Evolutionary conservation across 2,888 invertebrate species (phyloP), one percentile per base, ranked within the genome.

Genomic region (Metacarcinus magister): DNA sequence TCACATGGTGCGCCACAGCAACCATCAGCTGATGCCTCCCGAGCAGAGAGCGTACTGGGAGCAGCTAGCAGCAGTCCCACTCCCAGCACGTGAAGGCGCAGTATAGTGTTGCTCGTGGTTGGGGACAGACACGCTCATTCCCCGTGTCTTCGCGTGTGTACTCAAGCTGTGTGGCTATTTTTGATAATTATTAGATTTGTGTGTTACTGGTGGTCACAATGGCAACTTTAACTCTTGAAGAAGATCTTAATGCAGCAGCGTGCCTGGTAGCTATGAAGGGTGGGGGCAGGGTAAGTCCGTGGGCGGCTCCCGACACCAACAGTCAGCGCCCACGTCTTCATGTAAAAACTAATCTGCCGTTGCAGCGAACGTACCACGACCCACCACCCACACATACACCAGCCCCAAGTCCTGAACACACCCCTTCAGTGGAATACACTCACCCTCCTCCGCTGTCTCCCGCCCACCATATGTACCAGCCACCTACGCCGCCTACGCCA

Each of bases 191-290:
- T 19, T 94, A 46, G 48, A 94, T 93, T 92, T 54, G 32, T 44
- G n/a, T 32, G 48, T 82, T 93, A 44, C 48, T 54, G 46, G 91
- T 93, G 94, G 94, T 46, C 82, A 94, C 92, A n/a, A 94, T 94
- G 94, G 96, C 96, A 28, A 96, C 82, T 75, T 54, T 94, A 75
- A 94, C 96, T 23, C 92, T 96, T 28, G 96, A 96, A 39, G 96
- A 96, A 46, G 96, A 96, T 44, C 67, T 96, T 32, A 95, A 95
- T 92, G 96, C 96, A 44, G 96, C 96, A 13, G 96, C 94, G n/a
- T 96, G 96, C 44, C 44, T 96, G 46, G 95, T 96, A 43, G 96
- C 96, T 92, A 95, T 96, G 95, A 96, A 95, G 94, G 96, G 95
- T 19, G 95, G 94, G 43, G 94, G 87, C 43, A 54, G 95, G 43